Base-by-base conservation (phyloP, 2,888 invertebrate genomes). In the Apotomis capreana region DNA sequence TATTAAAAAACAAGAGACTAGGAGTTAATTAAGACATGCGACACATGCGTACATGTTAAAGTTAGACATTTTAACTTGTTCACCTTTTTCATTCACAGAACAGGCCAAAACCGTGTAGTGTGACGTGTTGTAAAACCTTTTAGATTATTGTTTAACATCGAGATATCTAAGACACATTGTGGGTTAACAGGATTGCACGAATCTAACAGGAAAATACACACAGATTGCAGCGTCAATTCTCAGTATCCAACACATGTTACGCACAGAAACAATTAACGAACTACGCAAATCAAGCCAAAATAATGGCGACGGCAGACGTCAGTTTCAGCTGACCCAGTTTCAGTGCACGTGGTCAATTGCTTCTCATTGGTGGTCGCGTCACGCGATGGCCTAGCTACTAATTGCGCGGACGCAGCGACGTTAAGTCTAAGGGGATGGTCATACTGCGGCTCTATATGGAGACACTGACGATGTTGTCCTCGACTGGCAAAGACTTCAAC, bases 291-390 rank as follows among this genome's bases (percentile, higher is more conserved):
- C 65, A 37, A 58, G 12, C 49, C 60, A 13, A 44, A 44, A 44
- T 40, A 9, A 49, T 49, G 49, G 40, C 57, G 12, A n/a, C 64
- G 52, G 13, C 52, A 67, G 74, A 75, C 75, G 78, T 69, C 78
- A 78, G 75, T 79, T 86, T 80, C 77, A 79, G 82, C 79, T 87
- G 89, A 87, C 90, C 90, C 78, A 89, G 79, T 82, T 86, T 77
- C 77, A 69, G 80, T 75, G 83, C 85, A 84, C 84, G 83, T 85
- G 86, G 78, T 78, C 89, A 89, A 90, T 90, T 89, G 87, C 75
- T 73, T 70, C 82, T 85, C 80, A 89, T 89, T 89, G 89, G 87
- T 74, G 74, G 77, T 60, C 65, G 75, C 80, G 80, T 85, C 87
- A 85, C 81, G 84, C 83, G 80, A 84, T 81, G 76, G 65, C 69